Base-by-base conservation (phyloP, 2,797 vertebrate species). In the Sebastes itinus region DNA sequence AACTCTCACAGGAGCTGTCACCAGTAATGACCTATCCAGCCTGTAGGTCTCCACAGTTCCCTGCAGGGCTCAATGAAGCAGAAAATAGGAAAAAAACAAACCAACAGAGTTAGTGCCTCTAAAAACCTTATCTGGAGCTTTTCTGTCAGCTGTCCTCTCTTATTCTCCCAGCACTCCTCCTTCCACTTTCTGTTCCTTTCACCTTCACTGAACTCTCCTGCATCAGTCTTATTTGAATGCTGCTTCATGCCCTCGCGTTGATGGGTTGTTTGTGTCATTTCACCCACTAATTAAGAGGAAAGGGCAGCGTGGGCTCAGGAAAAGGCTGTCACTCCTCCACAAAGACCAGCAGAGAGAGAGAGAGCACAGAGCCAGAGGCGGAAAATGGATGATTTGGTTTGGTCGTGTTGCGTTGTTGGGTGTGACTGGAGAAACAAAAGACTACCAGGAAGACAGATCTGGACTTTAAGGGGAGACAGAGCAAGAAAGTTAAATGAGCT, bases 11-110 rank as follows among this genome's bases (percentile, higher is more conserved):
- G 72, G 86, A 80, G 82, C 78, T 32, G 38, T 85, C 77, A 46
- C 61, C 77, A 69, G 86, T 89, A 91, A 92, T 85, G 83, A 88
- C 86, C 75, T 76, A 82, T 82, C 78, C 66, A n/a, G 86, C 72
- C 76, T 55, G 79, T 62, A 64, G 85, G 77, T 69, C 72, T 69
- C 67, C 42, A 28, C 83, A 23, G 61, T 75, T 81, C 71, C 88
- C 87, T 80, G 84, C 84, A 70, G 81, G 72, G 83, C 80, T 86
- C 89, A 87, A 81, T 83, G 84, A 80, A 88, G 90, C 84, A 78
- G 83, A 87, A 92, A 94, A 94, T 92, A 73, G 78, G 81, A 89
- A 92, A 38, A 38, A 93, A 91, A 85, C 75, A 85, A 82, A 87
- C 72, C 65, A 77, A 80, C 78, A 59, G 38, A 72, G 78, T 55